Base-by-base conservation (phyloP, 2,888 invertebrate genomes). In the Pterostichus niger region DNA sequence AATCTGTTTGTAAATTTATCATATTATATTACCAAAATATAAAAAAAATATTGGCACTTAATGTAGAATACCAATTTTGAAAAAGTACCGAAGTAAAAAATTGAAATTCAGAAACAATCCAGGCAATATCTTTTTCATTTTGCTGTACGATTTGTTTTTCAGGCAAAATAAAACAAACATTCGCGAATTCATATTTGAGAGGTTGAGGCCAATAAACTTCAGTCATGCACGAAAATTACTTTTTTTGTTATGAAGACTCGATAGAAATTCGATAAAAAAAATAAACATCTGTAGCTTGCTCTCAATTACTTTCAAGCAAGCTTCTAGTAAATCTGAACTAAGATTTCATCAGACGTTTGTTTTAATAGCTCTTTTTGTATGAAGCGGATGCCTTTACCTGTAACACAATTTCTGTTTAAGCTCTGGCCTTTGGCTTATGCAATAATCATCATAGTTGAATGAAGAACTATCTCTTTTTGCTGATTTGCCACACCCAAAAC, bases 331-430 rank as follows among this genome's bases (percentile, higher is more conserved):
- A 71, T 71, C 40, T 44, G 15, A 6, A 33, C 13, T 40, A 40
- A 13, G 68, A 71, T 71, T 71, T 71, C 68, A 44, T 71, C 68
- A 71, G 68, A 71, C 17, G 44, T 15, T 71, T 44, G 40, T 40
- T 44, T 40, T 40, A 56, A 56, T 71, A 10, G 10, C 4, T 44
- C 9, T 15, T 71, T 46, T 71, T 71, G 56, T 15, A 4, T 9
- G 6, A 40, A 35, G 44, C 68, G 44, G 68, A 71, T 71, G 35
- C 13, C 64, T 33, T 61, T 64, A 71, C 68, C 68, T 71, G 44
- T 71, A 9, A 15, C 68, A 17, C 13, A 56, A 56, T 56, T 56
- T 49, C 4, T 49, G 13, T 33, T 6, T 6, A n/a, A 35, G n/a
- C 15, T 6, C 9, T 61, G 9, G n/a, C n/a, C 11, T 6, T 33